A percentile compares a stretch with the other conserved stretches of the same genome.
Evolutionary conservation across 1,140 invertebrate species (phyloP).

Genomic region (Drosophila saltans): DNA sequence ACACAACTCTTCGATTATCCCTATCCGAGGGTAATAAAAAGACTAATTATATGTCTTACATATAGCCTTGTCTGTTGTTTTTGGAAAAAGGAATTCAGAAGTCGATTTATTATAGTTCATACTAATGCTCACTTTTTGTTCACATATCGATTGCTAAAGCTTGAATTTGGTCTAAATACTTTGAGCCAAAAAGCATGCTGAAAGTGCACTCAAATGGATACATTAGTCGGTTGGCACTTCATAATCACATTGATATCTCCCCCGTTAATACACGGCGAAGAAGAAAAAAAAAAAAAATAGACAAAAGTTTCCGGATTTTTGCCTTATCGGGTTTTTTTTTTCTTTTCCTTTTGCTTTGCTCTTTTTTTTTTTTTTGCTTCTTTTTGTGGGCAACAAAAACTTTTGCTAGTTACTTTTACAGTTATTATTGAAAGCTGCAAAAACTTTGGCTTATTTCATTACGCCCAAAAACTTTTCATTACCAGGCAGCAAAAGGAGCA

Average conservation of each 20-base stretch:
- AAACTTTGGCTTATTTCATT: slow-evolving; percentile 80
- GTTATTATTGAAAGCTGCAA: slow-evolving; percentile 80
- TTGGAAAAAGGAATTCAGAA: too few species aligned
- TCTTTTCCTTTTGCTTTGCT: neutral
- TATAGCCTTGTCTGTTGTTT: too few species aligned
- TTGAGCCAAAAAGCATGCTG: neutral
- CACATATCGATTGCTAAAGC: neutral
- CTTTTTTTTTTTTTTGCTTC: neutral
- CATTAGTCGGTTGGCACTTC: slow-evolving; percentile 63
- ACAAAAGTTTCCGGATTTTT: slow-evolving; percentile 34
- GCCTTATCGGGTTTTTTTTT: slow-evolving; percentile 1
- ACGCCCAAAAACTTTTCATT: slow-evolving; percentile 77
- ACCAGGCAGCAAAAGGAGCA: slow-evolving; percentile 19
- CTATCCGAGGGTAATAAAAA: too few species aligned
- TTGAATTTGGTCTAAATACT: neutral
- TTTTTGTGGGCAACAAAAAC: slow-evolving; percentile 42
- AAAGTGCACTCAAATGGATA: slow-evolving; percentile 46
- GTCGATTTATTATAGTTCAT: too few species aligned
- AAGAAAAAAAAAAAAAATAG: neutral
- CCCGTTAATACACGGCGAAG: slow-evolving; percentile 23
- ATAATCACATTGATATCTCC: slow-evolving; percentile 65
- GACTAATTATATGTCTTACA: too few species aligned
- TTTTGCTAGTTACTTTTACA: slow-evolving; percentile 79
- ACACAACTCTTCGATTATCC: too few species aligned
- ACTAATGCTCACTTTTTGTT: too few species aligned